Percentiles rank a stretch among this genome's conserved stretches.
These are phyloP conservation scores for Pogoniulus pusillus DNA, from an alignment of 2,797 vertebrate species.

Conservation along the genomic window DNA sequence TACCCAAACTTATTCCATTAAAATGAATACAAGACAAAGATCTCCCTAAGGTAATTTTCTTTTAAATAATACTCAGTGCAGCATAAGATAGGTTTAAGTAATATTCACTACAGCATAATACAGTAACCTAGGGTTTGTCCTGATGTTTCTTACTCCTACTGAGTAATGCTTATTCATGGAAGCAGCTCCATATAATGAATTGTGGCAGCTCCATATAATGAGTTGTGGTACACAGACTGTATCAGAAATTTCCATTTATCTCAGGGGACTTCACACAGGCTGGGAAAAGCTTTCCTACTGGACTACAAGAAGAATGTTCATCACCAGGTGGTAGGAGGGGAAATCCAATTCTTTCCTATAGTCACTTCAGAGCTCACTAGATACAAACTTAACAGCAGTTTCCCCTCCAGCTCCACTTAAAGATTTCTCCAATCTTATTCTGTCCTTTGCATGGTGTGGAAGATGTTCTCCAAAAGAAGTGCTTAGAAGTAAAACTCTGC, in stretches of 20 bases:
- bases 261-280: slow-evolving; percentile 34
- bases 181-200: slow-evolving; percentile 47
- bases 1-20: neutral
- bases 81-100: neutral
- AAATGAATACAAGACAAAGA: neutral
- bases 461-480: neutral
- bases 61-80: neutral
- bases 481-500: neutral
- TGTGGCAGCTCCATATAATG: slow-evolving; percentile 46
- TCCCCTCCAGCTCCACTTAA: neutral
- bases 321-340: neutral
- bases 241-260: slow-evolving; percentile 59
- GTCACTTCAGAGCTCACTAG: neutral
- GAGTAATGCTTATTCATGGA: slow-evolving; percentile 66
- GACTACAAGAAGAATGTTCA: slow-evolving; percentile 3
- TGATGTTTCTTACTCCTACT: neutral
- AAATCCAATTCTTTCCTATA: slow-evolving; percentile 11
- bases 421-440: neutral
- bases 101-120: neutral
- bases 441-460: neutral
- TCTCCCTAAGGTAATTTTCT: neutral
- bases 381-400: neutral
- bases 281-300: slow-evolving; percentile 29
- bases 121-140: neutral
- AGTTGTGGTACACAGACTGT: neutral